Evolutionary conservation across 37 sponge, comb jelly and placozoan species (phyloP).

Genomic region (Oscarella lobularis): DNA sequence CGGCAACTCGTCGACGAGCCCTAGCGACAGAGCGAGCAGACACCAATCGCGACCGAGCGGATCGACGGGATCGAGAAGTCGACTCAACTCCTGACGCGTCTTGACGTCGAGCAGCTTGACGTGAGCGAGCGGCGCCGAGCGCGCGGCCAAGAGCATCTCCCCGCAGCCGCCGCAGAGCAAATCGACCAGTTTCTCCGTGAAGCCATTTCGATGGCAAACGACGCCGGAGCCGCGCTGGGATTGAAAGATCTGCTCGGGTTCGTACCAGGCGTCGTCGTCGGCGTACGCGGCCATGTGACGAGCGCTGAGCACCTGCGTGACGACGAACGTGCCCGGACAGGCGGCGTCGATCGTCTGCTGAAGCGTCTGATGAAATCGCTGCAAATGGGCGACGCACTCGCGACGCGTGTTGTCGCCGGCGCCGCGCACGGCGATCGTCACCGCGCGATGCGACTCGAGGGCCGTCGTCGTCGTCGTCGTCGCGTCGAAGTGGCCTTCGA

Average conservation of each 20-base stretch:
- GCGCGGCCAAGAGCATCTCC: conserved; percentile 36
- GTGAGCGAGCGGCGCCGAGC: conserved; percentile 47
- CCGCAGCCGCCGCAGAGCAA: conserved; percentile 72
- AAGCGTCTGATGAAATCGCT: conserved; percentile 45
- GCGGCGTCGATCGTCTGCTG: conserved; percentile 12
- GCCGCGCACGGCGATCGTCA: conserved; percentile 21
- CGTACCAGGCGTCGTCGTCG: conserved; percentile 23
- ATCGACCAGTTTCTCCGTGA: conserved; percentile 39
- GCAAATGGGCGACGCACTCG: conserved; percentile 60
- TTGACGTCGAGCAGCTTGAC: conserved; percentile 19
- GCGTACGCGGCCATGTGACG: conserved; percentile 32
- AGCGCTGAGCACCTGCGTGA: conserved; percentile 35
- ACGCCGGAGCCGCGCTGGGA: conserved; percentile 26
- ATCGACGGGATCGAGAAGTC: conserved; percentile 57
- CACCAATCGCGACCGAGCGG: conserved; percentile 82
- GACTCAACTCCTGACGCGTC: conserved; percentile 38
- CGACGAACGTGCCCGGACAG: conserved; percentile 45
- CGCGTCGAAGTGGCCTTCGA: conserved; percentile 17
- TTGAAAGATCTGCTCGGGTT: conserved; percentile 50
- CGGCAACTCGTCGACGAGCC: conserved; percentile 52
- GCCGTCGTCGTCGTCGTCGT: too few species aligned
- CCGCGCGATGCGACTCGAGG: too few species aligned
- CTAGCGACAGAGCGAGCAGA: conserved; percentile 55
- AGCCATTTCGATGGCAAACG: background rate
- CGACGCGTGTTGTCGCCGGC: conserved; percentile 22